phyloP scores from a whole-genome alignment of 37 sponge, comb jelly and placozoan genomes.

The Chondrosia reniformis region DNA sequence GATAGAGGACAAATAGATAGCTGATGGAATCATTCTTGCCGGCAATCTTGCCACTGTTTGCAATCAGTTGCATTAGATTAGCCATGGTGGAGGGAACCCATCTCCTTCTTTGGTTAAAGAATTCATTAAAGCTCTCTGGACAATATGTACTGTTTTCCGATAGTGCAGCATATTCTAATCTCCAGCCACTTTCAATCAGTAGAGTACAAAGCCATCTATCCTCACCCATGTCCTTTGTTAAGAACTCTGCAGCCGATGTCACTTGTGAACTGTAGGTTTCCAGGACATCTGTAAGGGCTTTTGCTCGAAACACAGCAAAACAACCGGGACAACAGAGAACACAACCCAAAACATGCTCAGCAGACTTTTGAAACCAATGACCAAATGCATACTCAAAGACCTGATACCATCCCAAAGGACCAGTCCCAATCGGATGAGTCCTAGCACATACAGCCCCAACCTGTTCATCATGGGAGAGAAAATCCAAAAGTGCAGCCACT shows the following conservation, averaged over 20 bases:
- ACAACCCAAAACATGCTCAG: constrained; percentile 82
- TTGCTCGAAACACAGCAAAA: constrained; percentile 77
- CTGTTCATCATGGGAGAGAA: constrained; percentile 50
- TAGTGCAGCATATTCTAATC: constrained; percentile 77
- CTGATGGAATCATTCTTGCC: constrained; percentile 61
- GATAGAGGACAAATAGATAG: constrained; percentile 64
- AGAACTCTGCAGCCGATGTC: constrained; percentile 67
- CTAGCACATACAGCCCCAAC: constrained; percentile 87
- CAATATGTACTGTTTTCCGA: constrained; percentile 79
- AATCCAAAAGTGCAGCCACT: constrained; percentile 69
- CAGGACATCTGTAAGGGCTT: constrained; percentile 62
- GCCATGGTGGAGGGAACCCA: constrained; percentile 91
- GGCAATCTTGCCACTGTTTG: constrained; percentile 38
- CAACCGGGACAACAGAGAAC: constrained; percentile 93
- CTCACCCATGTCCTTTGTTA: constrained; percentile 94
- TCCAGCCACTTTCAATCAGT: constrained; percentile 77
- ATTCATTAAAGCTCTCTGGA: constrained; percentile 77
- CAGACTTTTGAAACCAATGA: constrained; percentile 82
- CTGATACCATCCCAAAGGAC: constrained; percentile 90
- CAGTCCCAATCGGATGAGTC: constrained; percentile 79
- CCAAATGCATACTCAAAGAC: constrained; percentile 85
- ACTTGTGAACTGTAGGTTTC: constrained; percentile 62
- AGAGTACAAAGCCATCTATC: constrained; percentile 94
- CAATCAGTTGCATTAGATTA: constrained; percentile 57
- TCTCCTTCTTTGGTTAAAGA: constrained; percentile 82